phyloP scores from a whole-genome alignment of 2,113 vertebrate genomes.

The Chauna torquata region DNA sequence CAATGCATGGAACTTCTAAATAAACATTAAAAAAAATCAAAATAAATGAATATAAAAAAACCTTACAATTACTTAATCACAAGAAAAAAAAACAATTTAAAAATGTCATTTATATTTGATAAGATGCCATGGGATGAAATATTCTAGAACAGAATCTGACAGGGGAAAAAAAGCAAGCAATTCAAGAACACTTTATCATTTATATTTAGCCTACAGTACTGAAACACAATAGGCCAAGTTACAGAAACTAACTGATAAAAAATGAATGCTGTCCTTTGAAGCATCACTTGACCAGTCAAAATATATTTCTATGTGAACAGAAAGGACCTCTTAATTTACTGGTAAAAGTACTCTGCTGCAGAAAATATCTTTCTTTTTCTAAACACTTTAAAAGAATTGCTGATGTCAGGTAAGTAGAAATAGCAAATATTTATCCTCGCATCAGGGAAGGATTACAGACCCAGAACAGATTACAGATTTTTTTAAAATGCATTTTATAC shows the following conservation, averaged over 20 bases:
- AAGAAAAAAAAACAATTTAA: neutral
- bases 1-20: neutral
- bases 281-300: neutral
- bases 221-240: neutral
- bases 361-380: constrained; percentile 54
- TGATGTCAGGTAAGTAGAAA: constrained; percentile 68
- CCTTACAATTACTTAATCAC: neutral
- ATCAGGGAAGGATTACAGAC: constrained; percentile 75
- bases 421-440: constrained; percentile 79
- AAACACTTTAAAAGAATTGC: constrained; percentile 64
- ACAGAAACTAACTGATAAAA: neutral
- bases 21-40: neutral
- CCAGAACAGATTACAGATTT: constrained; percentile 43
- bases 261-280: neutral
- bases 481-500: constrained; percentile 77
- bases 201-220: neutral
- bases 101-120: neutral
- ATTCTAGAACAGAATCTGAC: neutral
- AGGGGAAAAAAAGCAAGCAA: neutral
- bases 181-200: neutral
- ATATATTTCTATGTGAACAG: constrained; percentile 5
- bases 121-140: neutral
- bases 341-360: constrained; percentile 30
- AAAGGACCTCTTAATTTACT: constrained; percentile 41
- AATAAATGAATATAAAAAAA: neutral